A percentile compares a stretch with the other conserved stretches of the same genome.
phyloP scores from a whole-genome alignment of 2,797 vertebrate genomes.

The Serranus cabrilla region DNA sequence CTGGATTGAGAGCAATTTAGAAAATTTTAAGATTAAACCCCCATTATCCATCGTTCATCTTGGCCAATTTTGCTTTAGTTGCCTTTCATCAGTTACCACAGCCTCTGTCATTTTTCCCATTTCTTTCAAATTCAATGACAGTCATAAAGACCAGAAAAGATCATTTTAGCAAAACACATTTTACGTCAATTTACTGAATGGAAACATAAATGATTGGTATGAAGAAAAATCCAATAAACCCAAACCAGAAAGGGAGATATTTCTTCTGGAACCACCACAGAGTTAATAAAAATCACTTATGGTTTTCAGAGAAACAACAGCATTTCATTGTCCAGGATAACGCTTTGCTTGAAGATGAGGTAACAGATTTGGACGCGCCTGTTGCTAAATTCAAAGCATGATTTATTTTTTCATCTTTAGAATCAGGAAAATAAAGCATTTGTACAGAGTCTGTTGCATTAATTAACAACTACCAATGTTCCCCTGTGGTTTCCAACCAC shows the following conservation, averaged over 20 bases:
- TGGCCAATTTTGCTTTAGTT: conserved; percentile 51
- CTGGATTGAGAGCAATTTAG: conserved; percentile 62
- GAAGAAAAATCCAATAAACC: conserved; percentile 75
- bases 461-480: conserved; percentile 82
- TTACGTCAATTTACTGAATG: conserved; percentile 74
- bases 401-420: conserved; percentile 67
- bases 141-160: conserved; percentile 72
- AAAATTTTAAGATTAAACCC: conserved; percentile 60
- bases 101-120: conserved; percentile 58
- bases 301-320: conserved; percentile 70
- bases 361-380: conserved; percentile 73
- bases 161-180: conserved; percentile 74
- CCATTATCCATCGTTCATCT: conserved; percentile 62
- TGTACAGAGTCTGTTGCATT: conserved; percentile 77
- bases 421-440: conserved; percentile 80
- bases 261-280: conserved; percentile 65
- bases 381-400: conserved; percentile 74
- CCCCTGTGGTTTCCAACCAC: conserved; percentile 78
- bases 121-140: conserved; percentile 71
- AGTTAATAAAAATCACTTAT: conserved; percentile 71
- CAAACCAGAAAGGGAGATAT: conserved; percentile 53
- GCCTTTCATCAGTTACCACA: conserved; percentile 57
- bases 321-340: conserved; percentile 72
- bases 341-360: conserved; percentile 70
- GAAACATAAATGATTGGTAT: conserved; percentile 74